These are phyloP conservation scores for Oscheius onirici DNA, from an alignment of 2,888 invertebrate species.

Conservation along the genomic window DNA sequence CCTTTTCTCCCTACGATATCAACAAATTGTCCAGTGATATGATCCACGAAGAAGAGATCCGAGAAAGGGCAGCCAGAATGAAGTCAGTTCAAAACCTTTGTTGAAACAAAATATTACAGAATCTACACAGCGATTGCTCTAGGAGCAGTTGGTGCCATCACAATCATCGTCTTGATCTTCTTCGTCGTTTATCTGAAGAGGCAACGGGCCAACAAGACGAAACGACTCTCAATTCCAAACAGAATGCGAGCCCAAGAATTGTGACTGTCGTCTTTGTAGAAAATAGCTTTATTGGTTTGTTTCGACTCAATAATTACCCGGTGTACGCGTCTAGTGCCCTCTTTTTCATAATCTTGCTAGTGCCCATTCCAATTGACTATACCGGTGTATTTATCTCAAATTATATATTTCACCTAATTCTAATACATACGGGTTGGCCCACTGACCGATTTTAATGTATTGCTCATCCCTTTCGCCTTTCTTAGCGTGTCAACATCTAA, in stretches of 20 bases:
- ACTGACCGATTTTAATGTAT: neutral
- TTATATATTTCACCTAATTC: too few species aligned
- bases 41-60: slow-evolving; percentile 51
- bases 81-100: slow-evolving; percentile 6
- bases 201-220: slow-evolving; percentile 33
- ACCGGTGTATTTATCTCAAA: too few species aligned
- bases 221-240: too few species aligned
- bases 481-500: neutral
- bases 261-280: too few species aligned
- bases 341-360: too few species aligned
- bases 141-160: slow-evolving; percentile 56
- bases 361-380: too few species aligned
- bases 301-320: too few species aligned
- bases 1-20: slow-evolving; percentile 70
- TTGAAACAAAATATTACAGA: slow-evolving; percentile 19
- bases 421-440: too few species aligned
- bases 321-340: too few species aligned
- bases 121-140: slow-evolving; percentile 62
- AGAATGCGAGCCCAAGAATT: too few species aligned
- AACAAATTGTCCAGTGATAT: slow-evolving; percentile 65
- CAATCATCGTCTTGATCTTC: slow-evolving; percentile 57
- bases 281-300: too few species aligned
- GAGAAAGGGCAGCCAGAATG: slow-evolving; percentile 41
- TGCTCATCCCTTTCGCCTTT: neutral
- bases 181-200: slow-evolving; percentile 75